phyloP scores from a whole-genome alignment of 2,113 vertebrate species.

The Varanus salvator region DNA sequence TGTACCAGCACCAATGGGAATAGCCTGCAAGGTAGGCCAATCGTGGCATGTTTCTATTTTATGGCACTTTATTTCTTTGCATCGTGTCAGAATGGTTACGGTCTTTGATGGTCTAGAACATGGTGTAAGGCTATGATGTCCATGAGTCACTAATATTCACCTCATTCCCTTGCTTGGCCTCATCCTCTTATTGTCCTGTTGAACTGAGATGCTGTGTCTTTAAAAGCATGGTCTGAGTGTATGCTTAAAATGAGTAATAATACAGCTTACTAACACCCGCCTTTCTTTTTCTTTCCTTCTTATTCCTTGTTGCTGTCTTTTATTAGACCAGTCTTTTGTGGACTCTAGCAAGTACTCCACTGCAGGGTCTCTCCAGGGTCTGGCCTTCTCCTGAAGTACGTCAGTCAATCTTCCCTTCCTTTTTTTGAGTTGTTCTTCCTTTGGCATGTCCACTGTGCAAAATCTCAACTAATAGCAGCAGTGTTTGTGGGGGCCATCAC shows the following conservation, averaged over 20 bases:
- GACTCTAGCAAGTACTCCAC: conserved; percentile 94
- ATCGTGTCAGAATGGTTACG: not conserved
- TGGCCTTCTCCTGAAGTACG: conserved; percentile 95
- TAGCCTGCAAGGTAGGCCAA: conserved; percentile 92
- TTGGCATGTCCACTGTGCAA: conserved; percentile 69
- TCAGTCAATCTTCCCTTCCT: conserved; percentile 79
- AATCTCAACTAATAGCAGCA: conserved; percentile 57
- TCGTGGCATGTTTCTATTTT: not conserved
- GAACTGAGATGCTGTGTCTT: conserved; percentile 53
- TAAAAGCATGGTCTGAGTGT: conserved; percentile 56
- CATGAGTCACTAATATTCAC: conserved; percentile 28
- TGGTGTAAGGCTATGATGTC: conserved; percentile 47
- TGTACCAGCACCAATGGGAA: conserved; percentile 97
- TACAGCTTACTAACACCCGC: conserved; percentile 71
- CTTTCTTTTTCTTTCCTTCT: conserved; percentile 79
- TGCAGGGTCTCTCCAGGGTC: conserved; percentile 90
- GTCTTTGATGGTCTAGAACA: not conserved
- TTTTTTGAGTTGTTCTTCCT: conserved; percentile 60
- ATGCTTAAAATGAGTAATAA: conserved; percentile 66
- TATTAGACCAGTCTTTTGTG: conserved; percentile 93
- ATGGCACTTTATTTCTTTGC: not conserved
- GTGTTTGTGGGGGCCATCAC: conserved; percentile 1
- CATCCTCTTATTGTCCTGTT: conserved; percentile 49
- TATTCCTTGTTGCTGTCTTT: conserved; percentile 77
- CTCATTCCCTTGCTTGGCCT: conserved; percentile 36